Evolutionary conservation across 2,888 invertebrate genomes (phyloP).

Genomic region (Cheilosia urbana): DNA sequence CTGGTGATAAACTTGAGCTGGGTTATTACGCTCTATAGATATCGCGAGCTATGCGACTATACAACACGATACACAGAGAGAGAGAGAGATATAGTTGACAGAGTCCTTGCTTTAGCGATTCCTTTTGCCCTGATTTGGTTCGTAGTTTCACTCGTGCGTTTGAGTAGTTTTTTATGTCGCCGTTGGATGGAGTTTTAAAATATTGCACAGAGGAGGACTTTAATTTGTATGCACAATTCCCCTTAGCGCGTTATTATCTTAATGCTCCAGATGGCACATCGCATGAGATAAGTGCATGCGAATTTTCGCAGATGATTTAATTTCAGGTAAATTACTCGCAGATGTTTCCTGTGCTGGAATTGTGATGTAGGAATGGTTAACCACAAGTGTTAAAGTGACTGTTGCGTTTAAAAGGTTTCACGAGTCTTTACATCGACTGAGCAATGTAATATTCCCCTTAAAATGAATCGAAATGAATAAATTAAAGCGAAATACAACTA

Average conservation of each 20-base stretch:
- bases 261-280: constrained; percentile 15
- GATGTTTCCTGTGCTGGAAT: neutral
- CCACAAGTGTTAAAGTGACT: no score
- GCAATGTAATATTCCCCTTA: no score
- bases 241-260: constrained; percentile 24
- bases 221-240: constrained; percentile 57
- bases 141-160: constrained; percentile 13
- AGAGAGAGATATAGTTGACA: neutral
- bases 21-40: constrained; percentile 29
- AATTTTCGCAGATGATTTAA: constrained; percentile 17
- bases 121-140: constrained; percentile 20
- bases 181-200: constrained; percentile 12
- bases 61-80: constrained; percentile 1
- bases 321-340: neutral
- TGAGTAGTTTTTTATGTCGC: constrained; percentile 39
- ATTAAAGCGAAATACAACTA: neutral
- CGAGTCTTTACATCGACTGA: no score
- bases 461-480: neutral
- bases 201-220: constrained; percentile 36
- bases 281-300: constrained; percentile 23
- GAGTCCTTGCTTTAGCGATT: constrained; percentile 9
- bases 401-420: no score
- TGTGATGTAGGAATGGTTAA: no score
- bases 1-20: constrained; percentile 67
- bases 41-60: neutral